Conservation (phyloP, 2,888 invertebrate species). For the Pogonocherus hispidulus region DNA sequence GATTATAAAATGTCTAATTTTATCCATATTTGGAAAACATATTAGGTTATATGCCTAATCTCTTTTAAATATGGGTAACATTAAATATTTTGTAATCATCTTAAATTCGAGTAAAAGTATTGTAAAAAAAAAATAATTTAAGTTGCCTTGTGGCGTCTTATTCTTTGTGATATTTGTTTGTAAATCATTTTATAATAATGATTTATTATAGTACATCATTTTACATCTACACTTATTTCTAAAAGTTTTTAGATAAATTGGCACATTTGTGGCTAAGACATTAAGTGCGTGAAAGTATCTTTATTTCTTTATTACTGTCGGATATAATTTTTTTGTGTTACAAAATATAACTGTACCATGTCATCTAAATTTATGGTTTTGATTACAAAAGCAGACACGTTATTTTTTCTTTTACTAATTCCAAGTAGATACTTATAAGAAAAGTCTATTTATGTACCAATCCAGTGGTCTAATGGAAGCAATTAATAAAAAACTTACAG, state of each 20-base stretch:
- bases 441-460: neutral
- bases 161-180: too few species aligned
- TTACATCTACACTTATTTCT: too few species aligned
- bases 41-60: too few species aligned
- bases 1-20: neutral
- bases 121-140: neutral
- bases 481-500: neutral
- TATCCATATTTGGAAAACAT: neutral
- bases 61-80: too few species aligned
- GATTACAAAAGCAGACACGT: neutral
- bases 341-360: neutral
- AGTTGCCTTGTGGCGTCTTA: neutral
- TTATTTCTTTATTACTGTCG: neutral
- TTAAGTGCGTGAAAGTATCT: neutral
- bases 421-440: neutral
- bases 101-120: too few species aligned
- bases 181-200: too few species aligned
- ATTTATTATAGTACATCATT: neutral
- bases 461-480: neutral
- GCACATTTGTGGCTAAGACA: too few species aligned
- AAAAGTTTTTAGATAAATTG: too few species aligned
- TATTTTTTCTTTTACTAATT: neutral
- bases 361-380: neutral
- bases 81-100: too few species aligned
- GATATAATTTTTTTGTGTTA: neutral